Evolutionary conservation across 2,113 vertebrate genomes (phyloP).

Genomic region (Mystacornis crossleyi): DNA sequence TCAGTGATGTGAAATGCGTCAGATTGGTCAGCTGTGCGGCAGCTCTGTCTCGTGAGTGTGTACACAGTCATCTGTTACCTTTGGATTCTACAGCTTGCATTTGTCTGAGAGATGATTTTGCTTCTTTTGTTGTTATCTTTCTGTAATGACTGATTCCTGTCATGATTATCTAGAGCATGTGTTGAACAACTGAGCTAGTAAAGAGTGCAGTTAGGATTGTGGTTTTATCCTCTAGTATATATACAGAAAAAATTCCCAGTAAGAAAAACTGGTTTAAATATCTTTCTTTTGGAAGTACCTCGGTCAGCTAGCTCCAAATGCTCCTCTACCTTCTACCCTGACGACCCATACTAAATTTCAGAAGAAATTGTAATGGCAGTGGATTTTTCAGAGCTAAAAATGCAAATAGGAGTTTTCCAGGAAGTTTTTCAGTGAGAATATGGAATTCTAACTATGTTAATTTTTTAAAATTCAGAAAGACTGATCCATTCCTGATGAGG

Average conservation of each 20-base stretch:
- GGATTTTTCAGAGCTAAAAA: background rate
- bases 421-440: background rate
- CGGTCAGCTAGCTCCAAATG: background rate
- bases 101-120: rapidly evolving
- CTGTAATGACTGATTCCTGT: background rate
- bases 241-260: background rate
- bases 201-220: background rate
- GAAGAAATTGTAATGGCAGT: background rate
- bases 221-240: background rate
- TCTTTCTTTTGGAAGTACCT: background rate
- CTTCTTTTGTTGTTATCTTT: background rate
- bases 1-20: rapidly evolving
- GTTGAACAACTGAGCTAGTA: background rate
- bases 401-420: background rate
- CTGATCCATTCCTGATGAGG: background rate
- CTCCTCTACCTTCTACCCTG: background rate
- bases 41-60: background rate
- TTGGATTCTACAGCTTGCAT: background rate
- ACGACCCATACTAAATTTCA: background rate
- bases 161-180: background rate
- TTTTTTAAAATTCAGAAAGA: background rate
- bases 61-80: background rate
- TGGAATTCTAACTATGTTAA: rapidly evolving
- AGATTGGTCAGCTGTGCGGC: background rate
- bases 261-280: background rate